phyloP scores from a whole-genome alignment of 2,888 invertebrate genomes.

The Scaptomyza reducta region DNA sequence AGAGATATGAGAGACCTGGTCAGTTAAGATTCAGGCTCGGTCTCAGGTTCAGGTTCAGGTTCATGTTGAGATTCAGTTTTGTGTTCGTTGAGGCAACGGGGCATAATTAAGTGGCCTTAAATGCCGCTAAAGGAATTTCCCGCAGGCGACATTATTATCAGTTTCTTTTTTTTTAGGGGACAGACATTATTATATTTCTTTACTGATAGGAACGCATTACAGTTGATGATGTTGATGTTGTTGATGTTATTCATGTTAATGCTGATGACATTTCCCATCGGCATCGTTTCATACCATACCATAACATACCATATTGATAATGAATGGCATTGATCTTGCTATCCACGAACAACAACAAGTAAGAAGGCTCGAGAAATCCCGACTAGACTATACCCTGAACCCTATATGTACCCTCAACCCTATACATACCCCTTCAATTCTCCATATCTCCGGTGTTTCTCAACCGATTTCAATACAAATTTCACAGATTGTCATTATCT shows the following conservation, averaged over 20 bases:
- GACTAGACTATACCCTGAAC: no score
- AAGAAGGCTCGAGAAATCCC: no score
- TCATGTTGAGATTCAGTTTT: constrained; percentile 1
- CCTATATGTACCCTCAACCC: no score
- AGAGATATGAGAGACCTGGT: constrained; percentile 27
- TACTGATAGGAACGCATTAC: constrained; percentile 52
- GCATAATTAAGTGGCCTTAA: constrained; percentile 77
- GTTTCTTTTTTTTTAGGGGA: constrained; percentile 42
- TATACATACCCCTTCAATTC: no score
- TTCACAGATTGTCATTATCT: no score
- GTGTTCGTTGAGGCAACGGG: constrained; percentile 33
- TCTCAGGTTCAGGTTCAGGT: background rate
- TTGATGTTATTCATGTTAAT: constrained; percentile 41
- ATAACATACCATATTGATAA: constrained; percentile 12
- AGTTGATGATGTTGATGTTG: constrained; percentile 18
- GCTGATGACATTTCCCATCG: constrained; percentile 50
- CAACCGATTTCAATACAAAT: no score
- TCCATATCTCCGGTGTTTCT: no score
- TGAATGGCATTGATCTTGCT: constrained; percentile 46
- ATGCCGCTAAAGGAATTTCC: constrained; percentile 78
- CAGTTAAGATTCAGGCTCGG: constrained; percentile 19
- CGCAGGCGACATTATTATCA: constrained; percentile 78
- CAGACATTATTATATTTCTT: constrained; percentile 31
- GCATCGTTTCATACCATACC: constrained; percentile 27
- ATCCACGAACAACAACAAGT: background rate